These are phyloP conservation scores for Drosophila setosimentum DNA, from an alignment of 2,888 invertebrate genomes.

Conservation along the genomic window DNA sequence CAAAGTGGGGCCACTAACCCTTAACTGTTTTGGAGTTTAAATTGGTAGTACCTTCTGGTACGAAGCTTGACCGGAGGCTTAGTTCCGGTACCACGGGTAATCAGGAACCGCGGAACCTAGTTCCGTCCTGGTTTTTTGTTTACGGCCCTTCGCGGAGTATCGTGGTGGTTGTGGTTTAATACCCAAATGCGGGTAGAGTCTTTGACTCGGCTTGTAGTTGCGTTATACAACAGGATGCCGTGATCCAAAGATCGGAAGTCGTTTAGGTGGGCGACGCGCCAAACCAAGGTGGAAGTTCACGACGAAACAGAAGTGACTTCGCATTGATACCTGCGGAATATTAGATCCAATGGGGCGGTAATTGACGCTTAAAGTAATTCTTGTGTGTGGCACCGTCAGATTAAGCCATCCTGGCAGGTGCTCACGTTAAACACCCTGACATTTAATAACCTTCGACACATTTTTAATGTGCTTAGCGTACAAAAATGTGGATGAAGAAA, in stretches of 20 bases:
- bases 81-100: slow-evolving; percentile 10
- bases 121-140: slow-evolving; percentile 10
- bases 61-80: background rate
- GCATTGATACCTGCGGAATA: background rate
- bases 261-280: background rate
- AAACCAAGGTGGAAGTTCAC: background rate
- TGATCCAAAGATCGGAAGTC: no score
- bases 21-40: no score
- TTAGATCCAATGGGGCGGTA: background rate
- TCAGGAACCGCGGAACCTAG: slow-evolving; percentile 1
- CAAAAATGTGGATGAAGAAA: background rate
- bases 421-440: no score
- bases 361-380: background rate
- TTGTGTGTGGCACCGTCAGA: background rate
- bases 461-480: background rate
- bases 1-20: no score
- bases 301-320: background rate
- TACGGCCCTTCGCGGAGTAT: slow-evolving; percentile 14
- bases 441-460: background rate
- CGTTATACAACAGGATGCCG: no score
- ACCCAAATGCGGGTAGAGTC: slow-evolving; percentile 18
- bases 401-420: background rate
- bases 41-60: background rate
- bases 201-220: background rate
- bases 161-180: slow-evolving; percentile 13